Evolutionary conservation across 1,140 invertebrate genomes (phyloP).

Genomic region (Drosophila fuyamai): DNA sequence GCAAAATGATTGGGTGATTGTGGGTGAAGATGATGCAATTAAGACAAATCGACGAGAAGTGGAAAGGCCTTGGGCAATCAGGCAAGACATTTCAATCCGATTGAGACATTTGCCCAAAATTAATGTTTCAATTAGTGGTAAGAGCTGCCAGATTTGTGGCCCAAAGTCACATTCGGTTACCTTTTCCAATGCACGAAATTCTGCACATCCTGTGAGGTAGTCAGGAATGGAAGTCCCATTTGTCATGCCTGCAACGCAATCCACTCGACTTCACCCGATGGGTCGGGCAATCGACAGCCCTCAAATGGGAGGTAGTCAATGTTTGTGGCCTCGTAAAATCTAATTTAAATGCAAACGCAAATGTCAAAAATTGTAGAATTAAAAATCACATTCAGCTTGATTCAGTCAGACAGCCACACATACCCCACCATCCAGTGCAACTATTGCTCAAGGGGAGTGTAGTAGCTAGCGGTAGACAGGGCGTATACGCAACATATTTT

Average conservation of each 20-base stretch:
- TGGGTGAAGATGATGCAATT: conserved; percentile 34
- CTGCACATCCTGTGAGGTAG: neutral
- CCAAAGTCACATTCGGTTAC: neutral
- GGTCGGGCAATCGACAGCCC: conserved; percentile 3
- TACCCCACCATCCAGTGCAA: conserved; percentile 32
- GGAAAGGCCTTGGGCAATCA: conserved; percentile 10
- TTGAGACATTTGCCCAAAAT: conserved; percentile 28
- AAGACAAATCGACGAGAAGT: conserved; percentile 1
- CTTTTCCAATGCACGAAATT: neutral
- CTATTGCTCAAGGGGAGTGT: conserved; percentile 27
- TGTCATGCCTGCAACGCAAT: conserved; percentile 67
- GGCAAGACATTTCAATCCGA: conserved; percentile 34
- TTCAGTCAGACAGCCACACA: conserved; percentile 23
- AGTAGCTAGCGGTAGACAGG: conserved; percentile 18
- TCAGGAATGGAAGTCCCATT: conserved; percentile 51
- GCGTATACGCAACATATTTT: conserved; percentile 72
- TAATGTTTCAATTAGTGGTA: conserved; percentile 44
- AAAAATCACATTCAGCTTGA: conserved; percentile 70
- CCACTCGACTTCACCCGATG: conserved; percentile 44
- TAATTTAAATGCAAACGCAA: conserved; percentile 82
- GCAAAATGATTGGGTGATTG: conserved; percentile 2
- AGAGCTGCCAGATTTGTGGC: conserved; percentile 11
- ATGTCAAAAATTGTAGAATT: conserved; percentile 83
- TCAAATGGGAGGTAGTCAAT: conserved; percentile 25
- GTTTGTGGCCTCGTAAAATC: conserved; percentile 67